These are phyloP conservation scores for Hypanus sabinus DNA, from an alignment of 2,113 vertebrate species.

Conservation along the genomic window DNA sequence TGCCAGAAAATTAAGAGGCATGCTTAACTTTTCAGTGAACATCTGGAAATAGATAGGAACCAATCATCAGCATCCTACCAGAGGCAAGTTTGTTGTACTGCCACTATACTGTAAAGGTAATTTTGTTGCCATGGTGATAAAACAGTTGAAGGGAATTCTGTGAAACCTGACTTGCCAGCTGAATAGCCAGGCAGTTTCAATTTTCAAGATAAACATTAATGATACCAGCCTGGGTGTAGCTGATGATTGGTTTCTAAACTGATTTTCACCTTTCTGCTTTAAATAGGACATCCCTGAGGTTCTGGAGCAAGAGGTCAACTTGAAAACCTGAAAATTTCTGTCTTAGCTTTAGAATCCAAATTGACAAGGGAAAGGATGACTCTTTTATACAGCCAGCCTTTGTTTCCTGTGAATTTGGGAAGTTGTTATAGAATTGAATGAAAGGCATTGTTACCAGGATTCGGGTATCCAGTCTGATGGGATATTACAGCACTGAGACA, in stretches of 20 bases:
- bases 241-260: neutral
- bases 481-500: too few relatives aligned
- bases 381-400: neutral
- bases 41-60: neutral
- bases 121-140: neutral
- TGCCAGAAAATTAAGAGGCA: neutral
- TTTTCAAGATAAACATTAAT: slow-evolving; percentile 7
- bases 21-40: neutral
- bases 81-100: neutral
- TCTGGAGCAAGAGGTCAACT: neutral
- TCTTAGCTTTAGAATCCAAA: neutral
- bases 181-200: neutral
- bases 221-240: neutral
- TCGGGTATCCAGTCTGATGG: too few relatives aligned
- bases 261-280: neutral
- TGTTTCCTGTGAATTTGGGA: neutral
- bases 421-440: too few relatives aligned
- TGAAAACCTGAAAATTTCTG: neutral
- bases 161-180: neutral
- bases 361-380: neutral
- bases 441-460: too few relatives aligned
- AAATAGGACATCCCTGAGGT: neutral
- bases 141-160: neutral
- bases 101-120: neutral
- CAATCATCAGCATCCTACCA: too few relatives aligned